A percentile compares a stretch with the other conserved stretches of the same genome.
Conservation (phyloP, 2,888 invertebrate genomes). For the Pyrocoelia pectoralis region DNA sequence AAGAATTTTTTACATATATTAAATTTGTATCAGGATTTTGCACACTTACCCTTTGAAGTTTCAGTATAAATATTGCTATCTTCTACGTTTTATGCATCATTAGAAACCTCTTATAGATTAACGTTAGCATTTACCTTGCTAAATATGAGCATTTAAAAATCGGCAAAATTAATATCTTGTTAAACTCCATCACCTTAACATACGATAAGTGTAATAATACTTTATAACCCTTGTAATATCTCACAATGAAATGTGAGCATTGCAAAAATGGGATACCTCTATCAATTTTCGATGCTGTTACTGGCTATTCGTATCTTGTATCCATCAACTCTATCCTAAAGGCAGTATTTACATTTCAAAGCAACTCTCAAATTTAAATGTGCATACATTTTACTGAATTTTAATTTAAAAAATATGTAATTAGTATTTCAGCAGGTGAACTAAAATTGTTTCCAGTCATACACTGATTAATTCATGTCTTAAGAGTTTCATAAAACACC, state of each 20-base stretch:
- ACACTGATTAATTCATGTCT: background rate
- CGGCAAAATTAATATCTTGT: too few relatives aligned
- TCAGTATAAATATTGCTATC: too few relatives aligned
- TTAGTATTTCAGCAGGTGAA: background rate
- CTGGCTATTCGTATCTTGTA: background rate
- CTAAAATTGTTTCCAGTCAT: background rate
- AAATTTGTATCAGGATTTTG: background rate
- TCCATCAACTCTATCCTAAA: background rate
- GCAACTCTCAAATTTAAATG: conserved; percentile 6
- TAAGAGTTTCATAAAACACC: background rate
- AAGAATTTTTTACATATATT: background rate
- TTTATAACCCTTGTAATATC: too few relatives aligned
- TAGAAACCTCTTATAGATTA: background rate
- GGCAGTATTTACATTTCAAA: conserved; percentile 11
- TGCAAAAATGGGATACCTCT: background rate
- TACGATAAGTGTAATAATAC: too few relatives aligned
- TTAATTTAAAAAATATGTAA: conserved; percentile 4
- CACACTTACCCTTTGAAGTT: background rate
- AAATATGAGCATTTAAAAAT: too few relatives aligned
- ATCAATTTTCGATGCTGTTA: conserved; percentile 4
- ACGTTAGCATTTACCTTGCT: too few relatives aligned
- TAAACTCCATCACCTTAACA: too few relatives aligned
- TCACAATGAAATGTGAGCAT: too few relatives aligned
- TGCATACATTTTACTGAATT: conserved; percentile 10
- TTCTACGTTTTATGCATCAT: too few relatives aligned